Base-by-base conservation (phyloP, 2,797 vertebrate species). In the Clamator glandarius region DNA sequence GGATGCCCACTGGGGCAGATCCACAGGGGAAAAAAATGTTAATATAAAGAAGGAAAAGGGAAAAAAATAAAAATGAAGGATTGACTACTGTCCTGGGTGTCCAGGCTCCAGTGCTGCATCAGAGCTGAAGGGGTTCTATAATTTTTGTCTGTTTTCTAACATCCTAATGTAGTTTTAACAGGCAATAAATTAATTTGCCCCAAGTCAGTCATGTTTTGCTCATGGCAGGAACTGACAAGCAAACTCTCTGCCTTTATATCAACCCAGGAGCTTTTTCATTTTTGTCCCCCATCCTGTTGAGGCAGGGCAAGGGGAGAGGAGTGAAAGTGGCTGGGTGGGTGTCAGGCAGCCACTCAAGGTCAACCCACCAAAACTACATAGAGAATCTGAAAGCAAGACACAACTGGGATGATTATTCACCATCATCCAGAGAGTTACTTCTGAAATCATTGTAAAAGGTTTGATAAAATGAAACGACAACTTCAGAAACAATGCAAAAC, bases 81-180 rank as follows among this genome's bases (percentile, higher is more conserved):
- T 23, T 21, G n/a, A 0, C 7, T 52, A 29, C 18, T 42, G 35
- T 24, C 5, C 57, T 11, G 33, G 8, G 24, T 19, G 39, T 4
- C 17, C 0, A 0, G 14, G 26, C 3, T 2, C 29, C 20, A 5
- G 8, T 5, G 24, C 36, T 33, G 51, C n/a, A n/a, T n/a, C n/a
- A n/a, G n/a, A n/a, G n/a, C n/a, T n/a, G n/a, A n/a, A n/a, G n/a
- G n/a, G 28, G 24, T 62, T 62, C 24, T 18, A 1, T 10, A 23
- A 8, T 66, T 79, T 68, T 57, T 48, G 17, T 21, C 42, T 61
- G 42, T 50, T 33, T 76, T 63, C 55, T 36, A 36, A 44, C 44
- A 46, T 31, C 29, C 23, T 36, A 54, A 12, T 78, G 11, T 17
- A 50, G 12, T 31, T 76, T 76, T 36, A 63, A 68, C 5, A 29